Conservation (phyloP, 1,140 invertebrate genomes). For the Kradibia gibbosae region DNA sequence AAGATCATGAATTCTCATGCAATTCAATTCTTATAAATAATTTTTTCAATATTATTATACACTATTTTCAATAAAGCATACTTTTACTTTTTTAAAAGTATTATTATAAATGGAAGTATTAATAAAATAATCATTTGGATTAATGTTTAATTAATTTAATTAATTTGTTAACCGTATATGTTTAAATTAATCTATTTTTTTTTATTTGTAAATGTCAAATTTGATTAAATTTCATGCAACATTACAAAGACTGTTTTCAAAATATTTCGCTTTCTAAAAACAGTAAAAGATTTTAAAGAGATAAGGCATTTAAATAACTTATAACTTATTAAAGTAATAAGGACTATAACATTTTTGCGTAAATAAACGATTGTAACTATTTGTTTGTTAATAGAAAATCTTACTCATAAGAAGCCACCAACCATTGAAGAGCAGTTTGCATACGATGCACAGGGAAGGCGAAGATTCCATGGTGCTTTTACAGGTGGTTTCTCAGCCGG, state of each 20-base stretch:
- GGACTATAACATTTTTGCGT: too few relatives aligned
- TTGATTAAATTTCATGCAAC: not conserved
- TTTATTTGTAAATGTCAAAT: not conserved
- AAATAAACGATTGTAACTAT: constrained; percentile 1
- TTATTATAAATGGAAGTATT: too few relatives aligned
- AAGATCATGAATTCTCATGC: not conserved
- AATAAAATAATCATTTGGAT: too few relatives aligned
- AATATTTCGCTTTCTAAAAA: too few relatives aligned
- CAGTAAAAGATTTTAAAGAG: too few relatives aligned
- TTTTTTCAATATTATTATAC: not conserved
- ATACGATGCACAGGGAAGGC: constrained; percentile 89
- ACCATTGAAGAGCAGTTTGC: constrained; percentile 92
- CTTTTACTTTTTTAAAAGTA: too few relatives aligned
- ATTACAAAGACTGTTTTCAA: too few relatives aligned
- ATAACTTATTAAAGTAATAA: too few relatives aligned
- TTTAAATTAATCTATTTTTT: not conserved
- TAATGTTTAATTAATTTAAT: too few relatives aligned
- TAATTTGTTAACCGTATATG: not conserved
- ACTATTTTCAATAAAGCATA: too few relatives aligned
- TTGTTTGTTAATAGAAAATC: constrained; percentile 75
- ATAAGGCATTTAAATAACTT: too few relatives aligned
- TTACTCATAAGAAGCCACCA: constrained; percentile 86
- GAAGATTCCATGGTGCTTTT: constrained; percentile 98
- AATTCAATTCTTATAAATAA: not conserved
- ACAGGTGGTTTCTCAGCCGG: constrained; percentile 99